Evolutionary conservation across 1,140 invertebrate genomes (phyloP).

Genomic region (Carposina sasakii): DNA sequence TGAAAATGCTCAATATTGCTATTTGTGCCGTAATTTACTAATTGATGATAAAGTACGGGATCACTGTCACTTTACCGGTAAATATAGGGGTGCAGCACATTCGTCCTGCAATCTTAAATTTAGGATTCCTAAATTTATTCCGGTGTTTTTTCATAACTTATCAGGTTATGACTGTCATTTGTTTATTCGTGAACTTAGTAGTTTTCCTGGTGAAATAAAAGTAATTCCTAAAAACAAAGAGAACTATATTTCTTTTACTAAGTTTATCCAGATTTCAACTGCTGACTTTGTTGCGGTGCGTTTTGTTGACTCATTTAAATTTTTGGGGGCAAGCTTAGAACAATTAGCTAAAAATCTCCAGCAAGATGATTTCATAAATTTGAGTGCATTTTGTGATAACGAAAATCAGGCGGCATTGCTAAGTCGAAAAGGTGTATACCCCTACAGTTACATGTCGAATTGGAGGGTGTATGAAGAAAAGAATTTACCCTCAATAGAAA

Average conservation of each 20-base stretch:
- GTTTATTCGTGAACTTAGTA: constrained; percentile 37
- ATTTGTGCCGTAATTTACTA: constrained; percentile 2
- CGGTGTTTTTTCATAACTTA: constrained; percentile 60
- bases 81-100: constrained; percentile 24
- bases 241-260: constrained; percentile 33
- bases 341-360: constrained; percentile 24
- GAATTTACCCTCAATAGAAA: not conserved
- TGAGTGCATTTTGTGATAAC: not conserved
- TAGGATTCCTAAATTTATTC: constrained; percentile 30
- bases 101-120: constrained; percentile 29
- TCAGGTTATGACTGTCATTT: constrained; percentile 48
- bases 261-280: constrained; percentile 22
- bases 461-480: not conserved
- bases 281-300: constrained; percentile 23
- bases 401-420: constrained; percentile 1
- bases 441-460: too few species aligned
- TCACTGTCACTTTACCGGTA: constrained; percentile 13
- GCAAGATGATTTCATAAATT: constrained; percentile 15
- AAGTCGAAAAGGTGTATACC: constrained; percentile 7
- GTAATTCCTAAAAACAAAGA: constrained; percentile 52
- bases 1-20: constrained; percentile 5
- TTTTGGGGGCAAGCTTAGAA: constrained; percentile 28
- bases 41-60: constrained; percentile 15
- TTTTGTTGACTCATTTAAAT: constrained; percentile 42
- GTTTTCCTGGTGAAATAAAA: constrained; percentile 28